Percentiles rank a stretch among this genome's conserved stretches.
These are phyloP conservation scores for Penaeus indicus DNA, from an alignment of 1,140 invertebrate genomes.

Conservation along the genomic window DNA sequence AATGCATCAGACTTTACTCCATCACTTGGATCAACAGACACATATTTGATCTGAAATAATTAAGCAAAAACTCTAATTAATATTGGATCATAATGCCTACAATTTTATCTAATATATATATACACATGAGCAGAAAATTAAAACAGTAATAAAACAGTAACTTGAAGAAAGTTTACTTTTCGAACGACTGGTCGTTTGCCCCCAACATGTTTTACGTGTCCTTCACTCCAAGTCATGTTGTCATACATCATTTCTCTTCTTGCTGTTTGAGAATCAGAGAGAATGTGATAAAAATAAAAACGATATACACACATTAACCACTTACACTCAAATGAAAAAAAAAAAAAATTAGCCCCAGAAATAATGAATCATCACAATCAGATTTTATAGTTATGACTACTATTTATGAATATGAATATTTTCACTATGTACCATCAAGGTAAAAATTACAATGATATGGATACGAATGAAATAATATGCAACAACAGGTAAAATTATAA, in stretches of 20 bases:
- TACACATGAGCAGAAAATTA: background rate
- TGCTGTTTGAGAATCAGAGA: background rate
- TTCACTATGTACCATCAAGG: no score
- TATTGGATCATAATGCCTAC: background rate
- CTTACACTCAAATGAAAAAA: no score
- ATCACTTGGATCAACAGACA: conserved; percentile 37
- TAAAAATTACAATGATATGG: no score
- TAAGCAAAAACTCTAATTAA: no score
- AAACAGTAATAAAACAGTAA: no score
- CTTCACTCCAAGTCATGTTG: conserved; percentile 37
- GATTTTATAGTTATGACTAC: no score
- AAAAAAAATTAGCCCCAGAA: no score
- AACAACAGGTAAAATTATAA: background rate
- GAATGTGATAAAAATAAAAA: background rate
- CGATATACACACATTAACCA: no score
- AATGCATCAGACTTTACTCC: conserved; percentile 53
- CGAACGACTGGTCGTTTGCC: conserved; percentile 41
- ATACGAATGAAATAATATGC: no score
- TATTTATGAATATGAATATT: no score
- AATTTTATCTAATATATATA: background rate
- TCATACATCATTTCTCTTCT: conserved; percentile 40
- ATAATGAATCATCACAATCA: no score
- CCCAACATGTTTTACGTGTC: conserved; percentile 45
- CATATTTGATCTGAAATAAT: conserved; percentile 35
- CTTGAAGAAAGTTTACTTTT: conserved; percentile 5